Evolutionary conservation across 1,140 invertebrate species (phyloP), one percentile per base, ranked within the genome.

Genomic region (fruit fly (Drosophila melanogaster)): DNA sequence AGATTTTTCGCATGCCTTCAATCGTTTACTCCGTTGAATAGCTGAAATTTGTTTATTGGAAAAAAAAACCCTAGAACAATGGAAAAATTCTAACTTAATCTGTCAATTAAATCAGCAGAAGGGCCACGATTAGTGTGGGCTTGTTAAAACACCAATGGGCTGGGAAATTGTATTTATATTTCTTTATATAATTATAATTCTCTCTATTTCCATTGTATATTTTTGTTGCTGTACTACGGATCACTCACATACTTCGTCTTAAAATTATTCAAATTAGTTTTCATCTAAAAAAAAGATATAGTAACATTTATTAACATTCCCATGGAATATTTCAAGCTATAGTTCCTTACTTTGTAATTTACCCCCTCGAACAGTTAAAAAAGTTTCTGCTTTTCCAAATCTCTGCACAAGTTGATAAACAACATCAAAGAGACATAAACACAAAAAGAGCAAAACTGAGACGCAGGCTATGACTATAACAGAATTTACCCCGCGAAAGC

Each of bases 361-460:
- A 15, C 26, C 17, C 41, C 17, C n/a, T 3, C 40, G 14, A 47
- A n/a, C 10, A 44, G 62, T 67, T 49, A 33, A 47, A 62, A 46
- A 70, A 67, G 24, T 70, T 53, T 47, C 24, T 26, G 24, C 41
- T 35, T 47, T 38, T 30, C 44, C 19, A 67, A 67, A 51, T 67
- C 64, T 51, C 35, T 50, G 49, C 66, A 35, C 49, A 22, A 70
- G 41, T 56, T 70, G 41, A 54, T 67, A 70, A 70, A 70, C 66
- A 70, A 67, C 62, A 35, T 67, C 64, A 69, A 69, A 70, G 50
- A 30, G 51, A 33, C 41, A 24, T 67, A 46, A 70, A 47, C 62
- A 69, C 41, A 38, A 70, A 70, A 69, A 70, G 59, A 46, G 50
- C 30, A 37, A 33, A 30, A 33, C 49, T 15, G 8, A 37, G 49